Base-by-base conservation (phyloP, 2,888 invertebrate species). In the Brachypalpus laphriformis region DNA sequence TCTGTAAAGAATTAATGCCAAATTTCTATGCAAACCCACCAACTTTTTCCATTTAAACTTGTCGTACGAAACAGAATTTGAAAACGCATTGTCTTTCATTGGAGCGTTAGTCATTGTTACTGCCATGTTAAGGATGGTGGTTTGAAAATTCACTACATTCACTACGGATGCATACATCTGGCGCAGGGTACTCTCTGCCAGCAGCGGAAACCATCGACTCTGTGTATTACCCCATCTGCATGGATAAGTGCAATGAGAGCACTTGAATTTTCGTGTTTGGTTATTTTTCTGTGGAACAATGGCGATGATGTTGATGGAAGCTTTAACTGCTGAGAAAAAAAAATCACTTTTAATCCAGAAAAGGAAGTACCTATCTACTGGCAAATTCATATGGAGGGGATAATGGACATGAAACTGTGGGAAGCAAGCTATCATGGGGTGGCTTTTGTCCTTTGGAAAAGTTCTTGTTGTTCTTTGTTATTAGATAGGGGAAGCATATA, bases 11-110 rank as follows among this genome's bases (percentile, higher is more conserved):
- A 40, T 40, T 40, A 40, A 40, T 14, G 40, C 5, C 14, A 40
- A 40, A 40, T 40, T 40, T 40, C 40, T 40, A 28, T 61, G 61
- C 16, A 45, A 25, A 45, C 45, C 4, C 28, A 25, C 2, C 18
- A 61, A 61, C 28, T 61, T 61, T 61, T 45, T 28, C 61, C 16
- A 61, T 61, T 61, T 45, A 61, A 61, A 40, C 16, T 42, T 45
- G 16, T 61, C 28, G 14, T 28, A 22, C 22, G 16, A 25, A 61
- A n/a, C n/a, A 61, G 14, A 59, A 59, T 42, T n/a, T n/a, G n/a
- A 22, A 59, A 59, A 61, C 25, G 42, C 25, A 61, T 25, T 61
- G 42, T 45, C 42, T 22, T 61, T 61, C 25, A 61, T 28, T 22
- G 7, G 42, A 42, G 42, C 16, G 45, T 61, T 61, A 45, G 42